Conservation (phyloP, 2,888 invertebrate genomes). For the Hydrotaea cyrtoneurina region DNA sequence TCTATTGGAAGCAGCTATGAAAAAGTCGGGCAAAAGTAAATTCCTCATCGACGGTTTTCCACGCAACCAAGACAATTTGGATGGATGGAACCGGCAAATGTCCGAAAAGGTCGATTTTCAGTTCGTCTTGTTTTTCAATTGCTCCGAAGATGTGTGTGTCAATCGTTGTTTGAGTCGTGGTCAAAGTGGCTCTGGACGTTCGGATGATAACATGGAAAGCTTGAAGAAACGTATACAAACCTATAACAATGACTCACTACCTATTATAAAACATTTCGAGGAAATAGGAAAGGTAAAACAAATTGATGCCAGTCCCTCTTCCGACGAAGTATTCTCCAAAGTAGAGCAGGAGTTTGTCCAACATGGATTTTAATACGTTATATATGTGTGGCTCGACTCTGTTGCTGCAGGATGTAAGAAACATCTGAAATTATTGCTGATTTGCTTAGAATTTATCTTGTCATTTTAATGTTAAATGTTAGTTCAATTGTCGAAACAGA, state of each 20-base stretch:
- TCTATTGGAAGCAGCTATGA: constrained; percentile 90
- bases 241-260: constrained; percentile 92
- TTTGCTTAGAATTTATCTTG: constrained; percentile 37
- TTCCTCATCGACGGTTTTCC: constrained; percentile 99
- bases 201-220: constrained; percentile 96
- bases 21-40: constrained; percentile 84
- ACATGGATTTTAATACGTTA: constrained; percentile 65
- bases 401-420: background rate
- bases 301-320: constrained; percentile 87
- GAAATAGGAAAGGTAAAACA: constrained; percentile 86
- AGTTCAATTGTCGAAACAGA: constrained; percentile 51
- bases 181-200: constrained; percentile 92
- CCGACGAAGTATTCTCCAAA: constrained; percentile 85
- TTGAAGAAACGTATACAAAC: constrained; percentile 93
- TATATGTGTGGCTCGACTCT: background rate
- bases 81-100: constrained; percentile 95
- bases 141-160: constrained; percentile 91
- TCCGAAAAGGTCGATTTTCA: constrained; percentile 90
- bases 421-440: constrained; percentile 22
- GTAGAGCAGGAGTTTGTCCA: constrained; percentile 82
- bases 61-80: constrained; percentile 96
- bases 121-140: constrained; percentile 96
- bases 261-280: constrained; percentile 93
- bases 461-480: constrained; percentile 39
- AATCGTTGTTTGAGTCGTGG: constrained; percentile 93